These are phyloP conservation scores for Stylophora pistillata DNA, from an alignment of 64 coral and sea anemone genomes.

Conservation along the genomic window DNA sequence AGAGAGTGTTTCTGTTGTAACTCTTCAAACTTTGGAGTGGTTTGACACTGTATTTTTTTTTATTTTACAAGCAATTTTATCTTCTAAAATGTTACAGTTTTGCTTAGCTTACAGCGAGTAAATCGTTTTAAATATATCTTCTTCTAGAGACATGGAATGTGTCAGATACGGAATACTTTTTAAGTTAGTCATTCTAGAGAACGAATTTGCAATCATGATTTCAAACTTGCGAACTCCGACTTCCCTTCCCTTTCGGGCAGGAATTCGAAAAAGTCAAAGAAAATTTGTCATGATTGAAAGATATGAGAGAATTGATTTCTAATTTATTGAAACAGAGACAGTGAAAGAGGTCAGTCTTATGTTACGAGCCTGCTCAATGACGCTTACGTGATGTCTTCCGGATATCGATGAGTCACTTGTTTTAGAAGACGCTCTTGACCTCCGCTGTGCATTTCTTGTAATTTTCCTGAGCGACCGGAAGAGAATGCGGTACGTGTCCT, in stretches of 20 bases:
- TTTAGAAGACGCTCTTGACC: not conserved
- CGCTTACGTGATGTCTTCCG: not conserved
- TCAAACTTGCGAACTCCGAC: not conserved
- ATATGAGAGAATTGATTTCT: not conserved
- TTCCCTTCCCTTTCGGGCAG: not conserved
- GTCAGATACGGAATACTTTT: no score
- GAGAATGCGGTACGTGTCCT: constrained; percentile 65
- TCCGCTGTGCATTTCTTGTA: not conserved
- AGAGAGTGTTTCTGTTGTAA: no score
- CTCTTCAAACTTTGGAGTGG: no score
- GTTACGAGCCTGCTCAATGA: not conserved
- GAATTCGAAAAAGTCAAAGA: not conserved
- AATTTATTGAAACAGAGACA: constrained; percentile 15
- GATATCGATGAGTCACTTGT: constrained; percentile 1
- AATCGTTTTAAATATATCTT: no score
- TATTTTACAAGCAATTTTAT: no score
- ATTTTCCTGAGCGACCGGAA: constrained; percentile 44
- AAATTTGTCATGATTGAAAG: no score
- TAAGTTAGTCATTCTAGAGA: no score
- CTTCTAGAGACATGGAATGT: no score
- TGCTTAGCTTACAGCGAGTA: no score
- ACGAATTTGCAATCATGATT: no score
- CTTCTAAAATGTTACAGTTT: no score
- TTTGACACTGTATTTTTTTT: no score
- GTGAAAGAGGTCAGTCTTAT: constrained; percentile 7